A percentile compares a stretch with the other conserved stretches of the same genome.
Evolutionary conservation across 2,797 vertebrate genomes (phyloP).

Genomic region (Austrolebias charrua): DNA sequence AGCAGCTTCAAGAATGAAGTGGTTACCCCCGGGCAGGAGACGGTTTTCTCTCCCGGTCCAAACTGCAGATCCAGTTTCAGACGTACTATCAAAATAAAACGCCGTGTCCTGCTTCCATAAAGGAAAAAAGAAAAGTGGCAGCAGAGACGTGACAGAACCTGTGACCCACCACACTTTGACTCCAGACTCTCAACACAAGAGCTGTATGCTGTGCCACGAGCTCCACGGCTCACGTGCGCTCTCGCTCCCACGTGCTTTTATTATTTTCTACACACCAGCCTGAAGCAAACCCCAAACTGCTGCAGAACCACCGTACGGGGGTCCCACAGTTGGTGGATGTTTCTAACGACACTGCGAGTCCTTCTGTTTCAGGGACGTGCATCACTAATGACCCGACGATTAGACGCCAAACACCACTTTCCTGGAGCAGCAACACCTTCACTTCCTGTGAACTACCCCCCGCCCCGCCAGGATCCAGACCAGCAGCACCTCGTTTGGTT

Average conservation of each 20-base stretch:
- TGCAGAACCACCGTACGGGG: conserved; percentile 16
- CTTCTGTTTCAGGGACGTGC: not conserved
- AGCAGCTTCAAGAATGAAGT: not conserved
- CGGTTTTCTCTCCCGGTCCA: not conserved
- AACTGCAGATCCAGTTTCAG: conserved; percentile 2
- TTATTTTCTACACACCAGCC: conserved; percentile 25
- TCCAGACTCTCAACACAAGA: not conserved
- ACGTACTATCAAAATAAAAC: not conserved
- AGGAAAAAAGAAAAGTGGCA: not conserved
- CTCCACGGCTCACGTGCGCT: conserved; percentile 48
- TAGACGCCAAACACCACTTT: not conserved
- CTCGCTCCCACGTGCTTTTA: conserved; percentile 51
- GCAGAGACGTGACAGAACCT: not conserved
- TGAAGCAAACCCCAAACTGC: conserved; percentile 45
- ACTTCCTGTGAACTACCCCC: not conserved
- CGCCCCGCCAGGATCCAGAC: not conserved
- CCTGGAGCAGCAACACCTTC: not conserved
- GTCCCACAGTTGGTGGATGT: not conserved
- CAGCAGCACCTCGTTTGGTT: not conserved
- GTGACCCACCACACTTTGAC: not conserved
- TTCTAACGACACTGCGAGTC: not conserved
- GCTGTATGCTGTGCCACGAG: conserved; percentile 38
- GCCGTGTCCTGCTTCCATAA: not conserved
- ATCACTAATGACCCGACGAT: not conserved
- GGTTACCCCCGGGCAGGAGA: not conserved